Evolutionary conservation across 2,888 invertebrate species (phyloP).

Genomic region (Dexiosoma caninum): DNA sequence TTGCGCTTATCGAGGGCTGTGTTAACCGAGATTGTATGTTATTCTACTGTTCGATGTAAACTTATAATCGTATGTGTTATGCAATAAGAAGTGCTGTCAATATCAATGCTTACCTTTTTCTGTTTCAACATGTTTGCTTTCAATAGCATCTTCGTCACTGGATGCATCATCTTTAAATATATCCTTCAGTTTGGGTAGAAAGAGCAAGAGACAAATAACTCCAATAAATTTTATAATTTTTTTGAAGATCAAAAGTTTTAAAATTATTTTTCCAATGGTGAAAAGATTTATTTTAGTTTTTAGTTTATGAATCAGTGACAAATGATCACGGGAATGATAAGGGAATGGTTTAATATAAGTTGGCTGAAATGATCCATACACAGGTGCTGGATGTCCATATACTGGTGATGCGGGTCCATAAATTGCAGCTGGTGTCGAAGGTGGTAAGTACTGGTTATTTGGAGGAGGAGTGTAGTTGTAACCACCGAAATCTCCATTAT

Average conservation of each 20-base stretch:
- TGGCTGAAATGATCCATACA: constrained; percentile 75
- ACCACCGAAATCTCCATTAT: constrained; percentile 56
- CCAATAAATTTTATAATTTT: constrained; percentile 89
- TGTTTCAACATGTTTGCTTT: constrained; percentile 68
- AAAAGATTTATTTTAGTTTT: constrained; percentile 85
- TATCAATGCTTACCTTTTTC: constrained; percentile 68
- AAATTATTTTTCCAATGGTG: constrained; percentile 85
- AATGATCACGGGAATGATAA: constrained; percentile 71
- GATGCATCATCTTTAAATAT: constrained; percentile 70
- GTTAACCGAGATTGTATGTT: too few species aligned
- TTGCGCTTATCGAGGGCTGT: too few species aligned
- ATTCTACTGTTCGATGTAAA: background rate
- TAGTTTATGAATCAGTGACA: constrained; percentile 83
- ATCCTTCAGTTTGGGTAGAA: constrained; percentile 83
- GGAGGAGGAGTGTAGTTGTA: constrained; percentile 69
- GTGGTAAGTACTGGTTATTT: constrained; percentile 68
- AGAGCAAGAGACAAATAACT: constrained; percentile 85
- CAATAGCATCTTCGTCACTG: constrained; percentile 70
- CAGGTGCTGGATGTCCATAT: constrained; percentile 76
- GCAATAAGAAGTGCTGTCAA: background rate
- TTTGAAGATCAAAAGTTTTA: constrained; percentile 88
- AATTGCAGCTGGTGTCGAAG: constrained; percentile 73
- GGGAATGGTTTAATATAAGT: constrained; percentile 67
- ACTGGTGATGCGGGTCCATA: constrained; percentile 75
- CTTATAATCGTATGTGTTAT: background rate